Evolutionary conservation across 2,113 vertebrate genomes (phyloP), one percentile per base, ranked within the genome.

Genomic region (Eolophus roseicapilla): DNA sequence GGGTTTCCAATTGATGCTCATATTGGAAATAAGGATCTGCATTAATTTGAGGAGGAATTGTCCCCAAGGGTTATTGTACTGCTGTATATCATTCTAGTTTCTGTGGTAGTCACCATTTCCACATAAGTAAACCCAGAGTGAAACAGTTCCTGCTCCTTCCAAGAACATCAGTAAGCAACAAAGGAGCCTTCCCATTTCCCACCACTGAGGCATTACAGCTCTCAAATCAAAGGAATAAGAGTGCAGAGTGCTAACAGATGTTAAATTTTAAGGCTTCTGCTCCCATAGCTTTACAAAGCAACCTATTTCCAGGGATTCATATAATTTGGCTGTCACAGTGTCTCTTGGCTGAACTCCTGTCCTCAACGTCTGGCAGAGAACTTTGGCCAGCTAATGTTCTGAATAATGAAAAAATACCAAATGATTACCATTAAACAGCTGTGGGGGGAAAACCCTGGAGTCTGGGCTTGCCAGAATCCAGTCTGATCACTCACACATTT

Each of bases 301-400:
- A 37, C 52, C 39, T 79, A 18, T 70, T 93, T 76, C 83, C 62
- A 82, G 52, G 47, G 62, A 18, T 95, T 82, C 86, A 7, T 63
- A 20, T 25, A 15, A 67, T 83, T 86, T 91, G 74, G 49, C 69
- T 73, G 31, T 70, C 50, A 5, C 15, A 33, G 27, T 70, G 68
- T 91, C 29, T 76, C 44, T 76, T 82, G 67, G 90, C 82, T 95
- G 78, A 94, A 69, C 57, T 86, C 69, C 78, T 82, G 53, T n/a
- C 53, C 59, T 25, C n/a, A 37, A 53, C 44, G 17, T 53, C 70
- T 91, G 82, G 78, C 84, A 90, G 63, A 85, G 71, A 91, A 74
- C 65, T 89, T 23, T 39, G 67, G 44, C 63, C 44, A 46, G n/a
- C 52, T 90, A 33, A 77, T 91, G 94, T 90, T 85, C 67, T 88